Conservation (phyloP, 2,888 invertebrate genomes). For the Anaspis maculata region DNA sequence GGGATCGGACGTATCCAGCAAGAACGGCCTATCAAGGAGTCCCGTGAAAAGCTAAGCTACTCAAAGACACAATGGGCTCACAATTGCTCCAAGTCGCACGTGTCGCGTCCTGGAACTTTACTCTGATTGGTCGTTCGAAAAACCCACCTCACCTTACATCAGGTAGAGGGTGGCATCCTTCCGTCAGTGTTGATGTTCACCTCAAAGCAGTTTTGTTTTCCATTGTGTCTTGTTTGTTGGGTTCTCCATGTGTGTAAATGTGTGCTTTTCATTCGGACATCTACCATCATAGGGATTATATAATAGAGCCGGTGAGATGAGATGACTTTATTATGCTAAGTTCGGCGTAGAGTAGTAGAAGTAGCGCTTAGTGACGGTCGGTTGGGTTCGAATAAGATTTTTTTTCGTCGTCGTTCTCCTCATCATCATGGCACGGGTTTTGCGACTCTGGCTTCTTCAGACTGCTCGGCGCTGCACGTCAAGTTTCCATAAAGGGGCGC, state of each 20-base stretch:
- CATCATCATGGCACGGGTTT: no score
- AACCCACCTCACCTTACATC: slow-evolving; percentile 26
- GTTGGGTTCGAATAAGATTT: no score
- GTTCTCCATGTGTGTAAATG: slow-evolving; percentile 2
- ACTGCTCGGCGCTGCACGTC: slow-evolving; percentile 36
- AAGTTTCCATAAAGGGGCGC: slow-evolving; percentile 34
- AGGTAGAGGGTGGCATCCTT: slow-evolving; percentile 29
- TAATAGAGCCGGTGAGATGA: background rate
- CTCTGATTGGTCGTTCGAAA: slow-evolving; percentile 13
- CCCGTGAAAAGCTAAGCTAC: no score
- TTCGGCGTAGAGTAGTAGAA: background rate
- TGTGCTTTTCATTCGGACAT: no score
- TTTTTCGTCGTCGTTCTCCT: no score
- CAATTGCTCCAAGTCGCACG: slow-evolving; percentile 22
- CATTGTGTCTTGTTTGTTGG: slow-evolving; percentile 2
- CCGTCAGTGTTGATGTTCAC: slow-evolving; percentile 8
- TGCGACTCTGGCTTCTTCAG: slow-evolving; percentile 18
- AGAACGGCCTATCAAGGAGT: no score
- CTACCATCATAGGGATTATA: slow-evolving; percentile 4
- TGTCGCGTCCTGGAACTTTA: slow-evolving; percentile 16
- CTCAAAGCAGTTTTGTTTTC: slow-evolving; percentile 10
- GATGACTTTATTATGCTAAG: background rate
- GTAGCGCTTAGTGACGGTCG: no score
- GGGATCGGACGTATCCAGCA: no score
- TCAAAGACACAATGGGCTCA: slow-evolving; percentile 26